Evolutionary conservation across 2,888 invertebrate species (phyloP), one percentile per base, ranked within the genome.

Genomic region (Nudaria mundana): DNA sequence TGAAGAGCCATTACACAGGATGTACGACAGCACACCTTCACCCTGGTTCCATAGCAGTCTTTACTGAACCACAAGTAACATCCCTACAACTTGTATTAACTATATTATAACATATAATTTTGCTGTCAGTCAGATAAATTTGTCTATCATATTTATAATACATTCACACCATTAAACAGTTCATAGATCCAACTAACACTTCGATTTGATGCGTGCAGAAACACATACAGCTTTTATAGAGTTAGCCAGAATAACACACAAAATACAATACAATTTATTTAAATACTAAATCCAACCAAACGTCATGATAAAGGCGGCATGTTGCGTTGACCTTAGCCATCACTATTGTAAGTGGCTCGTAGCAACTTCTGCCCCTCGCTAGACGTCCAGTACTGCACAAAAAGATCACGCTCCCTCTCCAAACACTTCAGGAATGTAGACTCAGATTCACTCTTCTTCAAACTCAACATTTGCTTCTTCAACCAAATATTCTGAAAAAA

Each of bases 321-420:
- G 3, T 24, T 14, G 14, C 22, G 11, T 24, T 15, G 20, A 10
- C n/a, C 36, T 47, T 54, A 58, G 41, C 32, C 40, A 14, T 36
- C 33, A 26, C 40, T n/a, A n/a, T n/a, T 48, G 37, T 59, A 52
- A 14, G 33, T 26, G 3, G 73, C 67, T 36, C 77, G 71, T 16
- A 85, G 49, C 30, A 71, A 42, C 36, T 77, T 89, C 70, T 94
- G 94, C 56, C 94, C 95, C 62, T 94, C 94, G 0, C 84, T 67
- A 2, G 94, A 93, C 46, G 91, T 90, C 96, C 96, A 96, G 64
- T 94, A 93, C 50, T 94, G 91, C 3, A 92, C 82, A 43, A 96
- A 86, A 18, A 93, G 78, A 58, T 92, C 91, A 40, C 91, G 90
- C 76, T 95, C 95, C 3, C 90, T 88, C 51, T 93, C 92, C 62